Base-by-base conservation (phyloP, 2,797 vertebrate species). In the Artibeus jamaicensis region DNA sequence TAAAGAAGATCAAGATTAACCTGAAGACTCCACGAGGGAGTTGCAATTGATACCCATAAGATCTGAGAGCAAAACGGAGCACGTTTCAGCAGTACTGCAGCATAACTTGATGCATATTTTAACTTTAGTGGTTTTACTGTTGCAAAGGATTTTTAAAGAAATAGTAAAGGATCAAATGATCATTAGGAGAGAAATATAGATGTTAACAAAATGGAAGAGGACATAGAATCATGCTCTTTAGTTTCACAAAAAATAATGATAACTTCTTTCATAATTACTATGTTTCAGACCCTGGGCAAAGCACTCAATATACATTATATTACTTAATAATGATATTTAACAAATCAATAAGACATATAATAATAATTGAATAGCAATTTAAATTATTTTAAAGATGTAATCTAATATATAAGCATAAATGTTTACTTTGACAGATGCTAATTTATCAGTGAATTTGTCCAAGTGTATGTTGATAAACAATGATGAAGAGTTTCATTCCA, bases 351-450 rank as follows among this genome's bases (percentile, higher is more conserved):
- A 74, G 11, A 79, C 2, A 89, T 74, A 87, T 92, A 78, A 74
- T 93, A 86, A 87, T 53, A 29, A 85, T n/a, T 89, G 3, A 57
- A 16, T 78, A 34, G 18, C 22, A 29, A 76, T 93, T 92, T 94
- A 46, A 93, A 86, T 24, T 82, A 59, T 71, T 89, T 89, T 77
- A 91, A 87, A 46, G 88, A 48, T 50, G 1, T 67, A 67, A 74
- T 71, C 89, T 88, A 32, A 96, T 94, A 92, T 83, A 22, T 86
- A 81, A 84, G 24, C n/a, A 71, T 92, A 93, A 79, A 18, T 79
- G 34, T 14, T 22, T 70, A 88, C n/a, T 74, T 93, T 74, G 86
- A 78, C 68, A 96, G 91, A 87, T 24, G 29, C 29, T 65, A 85
- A 89, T 89, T 79, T 22, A 62, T 79, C 34, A 93, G 19, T 93